Evolutionary conservation across 30 jellyfish, hydroid and myxozoan genomes (phyloP), one percentile per base, ranked within the genome.

Genomic region (Chrysaora quinquecirrha): DNA sequence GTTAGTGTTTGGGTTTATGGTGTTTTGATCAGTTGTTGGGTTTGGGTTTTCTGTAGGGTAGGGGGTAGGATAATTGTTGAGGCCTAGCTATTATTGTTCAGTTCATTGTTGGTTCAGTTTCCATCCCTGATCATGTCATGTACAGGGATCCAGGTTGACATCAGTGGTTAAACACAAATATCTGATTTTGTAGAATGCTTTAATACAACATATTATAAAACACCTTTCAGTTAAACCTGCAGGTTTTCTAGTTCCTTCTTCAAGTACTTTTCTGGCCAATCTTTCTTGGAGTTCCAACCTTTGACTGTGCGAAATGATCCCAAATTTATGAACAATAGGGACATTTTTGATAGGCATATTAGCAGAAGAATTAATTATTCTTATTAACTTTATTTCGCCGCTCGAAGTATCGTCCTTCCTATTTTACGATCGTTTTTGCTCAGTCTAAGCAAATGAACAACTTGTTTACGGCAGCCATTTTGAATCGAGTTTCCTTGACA

Each of bases 271-370:
- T 34, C 71, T 32, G 3, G 90, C 90, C 34, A 80, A 34, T 31
- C 90, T 80, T 52, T 49, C 75, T 23, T 80, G 90, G 0, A 80
- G 64, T 30, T 80, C 90, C 64, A 80, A 49, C 25, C 90, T 62
- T 66, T 80, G 72, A 21, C 90, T 80, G 75, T 80, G 90, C 30
- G 90, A 80, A 47, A 80, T 69, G 0, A 80, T 80, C 33, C 90
- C 90, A 66, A 80, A 80, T 49, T 56, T 64, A 25, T 80, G 90
- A 58, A 80, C 76, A 10, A 80, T 70, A 19, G 75, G 76, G 1
- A 80, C 83, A 28, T 71, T 66, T 58, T 25, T 66, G 27, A 80
- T 80, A 32, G 90, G 90, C 90, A 80, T 80, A 20, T 76, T 63
- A 22, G 9, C 22, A 22, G n/a, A n/a, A n/a, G n/a, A n/a, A n/a